Base-by-base conservation (phyloP, 37 sponge, comb jelly and placozoan species). In the Mnemiopsis leidyi region DNA sequence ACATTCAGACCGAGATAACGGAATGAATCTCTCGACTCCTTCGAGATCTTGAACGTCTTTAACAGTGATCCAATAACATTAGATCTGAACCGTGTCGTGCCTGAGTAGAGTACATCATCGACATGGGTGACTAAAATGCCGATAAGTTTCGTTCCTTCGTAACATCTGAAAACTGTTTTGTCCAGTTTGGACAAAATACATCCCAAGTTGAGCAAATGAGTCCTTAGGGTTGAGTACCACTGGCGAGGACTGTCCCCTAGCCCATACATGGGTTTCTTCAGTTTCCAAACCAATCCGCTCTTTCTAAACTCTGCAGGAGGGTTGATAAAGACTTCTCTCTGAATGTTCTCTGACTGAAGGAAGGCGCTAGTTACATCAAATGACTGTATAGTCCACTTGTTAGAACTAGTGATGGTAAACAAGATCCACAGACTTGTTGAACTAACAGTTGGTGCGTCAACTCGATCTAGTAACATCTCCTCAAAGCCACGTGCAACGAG, bases 401-500 rank as follows among this genome's bases (percentile, higher is more conserved):
- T 69, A 21, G 73, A 69, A 20, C 24, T 25, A 23, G 28, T 3
- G 29, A 69, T 69, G 21, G 73, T 69, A 21, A 69, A 20, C 73
- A 69, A 69, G 21, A 5, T 69, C 9, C 73, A 20, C 21, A 69
- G n/a, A 25, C 73, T 69, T 23, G n/a, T 20, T 3, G 73, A 23
- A 25, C 29, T 69, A 0, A 31, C 79, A 33, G 79, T 77, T 21
- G 79, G 79, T 34, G 79, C 34, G 33, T 77, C 79, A 33, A 34
- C 79, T 31, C 35, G 30, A 3, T 9, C 18, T 13, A 20, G 20
- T 18, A 34, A 13, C 2, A 34, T 20, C 36, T 77, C 79, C 33
- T 77, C 79, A 32, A 33, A 77, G 34, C 79, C 79, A 34, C 79
- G 79, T 2, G 36, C 79, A 34, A 77, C 79, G 1, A 77, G 36